A percentile compares a stretch with the other conserved stretches of the same genome.
phyloP scores from a whole-genome alignment of 2,113 vertebrate genomes.

The Columba livia region DNA sequence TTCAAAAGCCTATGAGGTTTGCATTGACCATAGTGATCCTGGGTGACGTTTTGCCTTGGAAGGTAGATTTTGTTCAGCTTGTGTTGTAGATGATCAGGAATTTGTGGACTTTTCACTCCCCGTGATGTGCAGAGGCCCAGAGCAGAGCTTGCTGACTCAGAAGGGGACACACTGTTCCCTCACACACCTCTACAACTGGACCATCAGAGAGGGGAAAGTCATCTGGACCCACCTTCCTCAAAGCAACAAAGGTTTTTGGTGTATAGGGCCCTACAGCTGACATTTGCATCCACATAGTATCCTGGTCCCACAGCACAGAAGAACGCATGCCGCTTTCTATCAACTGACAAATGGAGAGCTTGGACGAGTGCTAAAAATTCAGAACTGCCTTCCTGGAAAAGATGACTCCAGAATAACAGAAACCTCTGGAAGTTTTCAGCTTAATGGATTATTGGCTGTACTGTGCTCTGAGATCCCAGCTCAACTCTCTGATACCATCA shows the following conservation, averaged over 20 bases:
- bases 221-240: too few species aligned
- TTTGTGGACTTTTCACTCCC: neutral
- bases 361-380: neutral
- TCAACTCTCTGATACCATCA: neutral
- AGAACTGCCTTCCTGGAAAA: neutral
- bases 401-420: neutral
- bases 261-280: too few species aligned
- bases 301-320: fast-evolving
- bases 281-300: neutral
- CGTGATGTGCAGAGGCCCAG: neutral
- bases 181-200: fast-evolving
- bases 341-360: neutral
- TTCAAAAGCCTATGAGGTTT: neutral
- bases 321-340: neutral
- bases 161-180: neutral
- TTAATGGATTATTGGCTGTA: fast-evolving
- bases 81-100: neutral
- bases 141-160: neutral
- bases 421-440: neutral
- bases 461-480: neutral
- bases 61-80: neutral
- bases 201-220: neutral
- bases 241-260: neutral
- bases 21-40: neutral
- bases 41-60: neutral